A percentile compares a stretch with the other conserved stretches of the same genome.
phyloP scores from a whole-genome alignment of 2,888 invertebrate species.

The Habroteleia sp. region DNA sequence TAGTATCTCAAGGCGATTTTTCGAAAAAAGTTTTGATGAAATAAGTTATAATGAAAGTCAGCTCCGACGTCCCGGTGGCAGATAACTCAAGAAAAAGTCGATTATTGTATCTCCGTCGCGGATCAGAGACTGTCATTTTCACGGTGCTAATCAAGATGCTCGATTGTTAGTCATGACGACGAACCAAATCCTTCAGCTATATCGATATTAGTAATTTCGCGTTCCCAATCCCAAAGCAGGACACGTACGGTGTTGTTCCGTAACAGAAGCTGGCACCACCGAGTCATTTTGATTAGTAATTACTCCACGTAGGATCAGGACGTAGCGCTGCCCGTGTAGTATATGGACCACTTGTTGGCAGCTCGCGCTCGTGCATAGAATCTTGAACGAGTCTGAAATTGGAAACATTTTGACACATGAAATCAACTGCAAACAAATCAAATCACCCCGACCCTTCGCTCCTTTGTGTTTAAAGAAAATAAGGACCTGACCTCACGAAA shows the following conservation, averaged over 20 bases:
- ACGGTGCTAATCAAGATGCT: constrained; percentile 45
- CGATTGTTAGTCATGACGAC: constrained; percentile 59
- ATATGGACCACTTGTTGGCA: constrained; percentile 79
- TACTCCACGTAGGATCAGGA: constrained; percentile 77
- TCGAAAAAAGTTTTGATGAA: constrained; percentile 57
- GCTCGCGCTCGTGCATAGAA: constrained; percentile 74
- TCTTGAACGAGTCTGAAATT: constrained; percentile 70
- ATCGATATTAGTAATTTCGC: constrained; percentile 63
- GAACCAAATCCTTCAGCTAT: constrained; percentile 46
- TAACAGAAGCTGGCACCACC: constrained; percentile 60
- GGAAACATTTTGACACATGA: constrained; percentile 63
- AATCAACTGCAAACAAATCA: constrained; percentile 53
- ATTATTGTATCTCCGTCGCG: constrained; percentile 41
- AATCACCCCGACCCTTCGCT: constrained; percentile 29
- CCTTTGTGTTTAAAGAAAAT: constrained; percentile 27
- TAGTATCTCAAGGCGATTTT: constrained; percentile 17
- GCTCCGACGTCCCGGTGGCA: constrained; percentile 4
- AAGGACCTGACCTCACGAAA: constrained; percentile 24
- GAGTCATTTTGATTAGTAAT: constrained; percentile 77
- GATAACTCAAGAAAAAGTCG: constrained; percentile 57
- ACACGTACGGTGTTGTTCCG: constrained; percentile 66
- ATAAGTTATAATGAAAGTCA: constrained; percentile 58
- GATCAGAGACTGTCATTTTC: constrained; percentile 36
- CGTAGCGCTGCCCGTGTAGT: constrained; percentile 72
- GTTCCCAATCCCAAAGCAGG: constrained; percentile 66